Conservation (phyloP, 2,113 vertebrate genomes). For the Lepidothrix coronata region DNA sequence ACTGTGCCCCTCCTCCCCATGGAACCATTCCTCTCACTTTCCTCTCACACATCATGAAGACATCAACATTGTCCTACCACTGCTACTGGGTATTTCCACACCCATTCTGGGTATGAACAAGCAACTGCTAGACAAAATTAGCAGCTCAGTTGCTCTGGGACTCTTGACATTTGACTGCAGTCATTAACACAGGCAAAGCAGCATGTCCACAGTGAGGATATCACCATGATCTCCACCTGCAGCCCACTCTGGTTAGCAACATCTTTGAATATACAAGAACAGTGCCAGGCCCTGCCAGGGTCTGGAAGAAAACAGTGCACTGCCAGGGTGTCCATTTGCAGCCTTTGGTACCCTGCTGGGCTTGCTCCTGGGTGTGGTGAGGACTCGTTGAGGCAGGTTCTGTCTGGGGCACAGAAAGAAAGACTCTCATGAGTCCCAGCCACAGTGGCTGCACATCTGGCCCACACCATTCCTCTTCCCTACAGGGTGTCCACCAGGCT, state of each 20-base stretch:
- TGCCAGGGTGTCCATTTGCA: not conserved
- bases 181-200: not conserved
- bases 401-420: not conserved
- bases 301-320: not conserved
- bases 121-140: not conserved
- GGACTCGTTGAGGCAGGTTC: not conserved
- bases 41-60: not conserved
- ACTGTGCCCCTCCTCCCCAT: not conserved
- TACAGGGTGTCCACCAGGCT: not conserved
- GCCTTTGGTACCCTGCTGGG: not conserved
- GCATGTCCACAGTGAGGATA: not conserved
- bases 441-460: not conserved
- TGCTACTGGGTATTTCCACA: not conserved
- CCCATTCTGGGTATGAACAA: not conserved
- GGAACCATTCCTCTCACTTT: not conserved
- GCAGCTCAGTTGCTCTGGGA: not conserved
- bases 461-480: not conserved
- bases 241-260: not conserved
- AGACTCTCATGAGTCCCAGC: not conserved
- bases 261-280: rapidly evolving
- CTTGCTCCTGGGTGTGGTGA: not conserved
- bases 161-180: not conserved
- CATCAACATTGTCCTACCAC: not conserved
- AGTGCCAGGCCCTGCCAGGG: not conserved
- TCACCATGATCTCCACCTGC: too few relatives aligned